Conservation (phyloP, 2,888 invertebrate genomes). For the Phengaris arion region DNA sequence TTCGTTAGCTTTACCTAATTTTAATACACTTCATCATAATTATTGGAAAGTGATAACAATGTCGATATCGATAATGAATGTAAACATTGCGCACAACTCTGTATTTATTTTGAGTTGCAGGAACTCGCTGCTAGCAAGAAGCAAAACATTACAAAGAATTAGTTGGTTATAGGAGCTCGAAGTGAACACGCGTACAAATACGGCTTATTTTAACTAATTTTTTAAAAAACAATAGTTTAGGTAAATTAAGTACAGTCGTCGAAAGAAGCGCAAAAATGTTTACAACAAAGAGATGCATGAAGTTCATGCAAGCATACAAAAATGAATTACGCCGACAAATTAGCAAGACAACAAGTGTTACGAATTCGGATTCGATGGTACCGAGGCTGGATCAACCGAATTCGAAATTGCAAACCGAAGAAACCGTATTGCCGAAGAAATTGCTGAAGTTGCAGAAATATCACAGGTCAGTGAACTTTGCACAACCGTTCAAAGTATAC, state of each 20-base stretch:
- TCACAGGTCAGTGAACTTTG: slow-evolving; percentile 76
- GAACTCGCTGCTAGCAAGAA: slow-evolving; percentile 55
- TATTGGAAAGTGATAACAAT: slow-evolving; percentile 34
- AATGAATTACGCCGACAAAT: slow-evolving; percentile 75
- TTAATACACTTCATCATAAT: neutral
- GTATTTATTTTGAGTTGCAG: slow-evolving; percentile 56
- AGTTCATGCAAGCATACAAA: slow-evolving; percentile 63
- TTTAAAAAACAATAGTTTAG: neutral
- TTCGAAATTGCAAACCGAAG: slow-evolving; percentile 59
- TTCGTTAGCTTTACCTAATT: neutral
- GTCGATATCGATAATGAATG: slow-evolving; percentile 60
- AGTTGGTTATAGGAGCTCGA: slow-evolving; percentile 63
- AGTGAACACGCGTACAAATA: slow-evolving; percentile 49
- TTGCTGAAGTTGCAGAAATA: slow-evolving; percentile 77
- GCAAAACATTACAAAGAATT: slow-evolving; percentile 75
- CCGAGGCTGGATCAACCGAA: slow-evolving; percentile 68
- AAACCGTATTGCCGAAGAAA: slow-evolving; percentile 65
- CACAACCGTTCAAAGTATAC: slow-evolving; percentile 21
- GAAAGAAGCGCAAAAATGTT: slow-evolving; percentile 56
- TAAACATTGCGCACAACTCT: slow-evolving; percentile 66
- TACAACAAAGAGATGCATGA: slow-evolving; percentile 64
- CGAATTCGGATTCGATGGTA: slow-evolving; percentile 80
- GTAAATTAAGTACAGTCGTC: neutral
- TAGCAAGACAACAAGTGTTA: slow-evolving; percentile 80
- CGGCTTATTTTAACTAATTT: neutral